Evolutionary conservation across 2,113 vertebrate species (phyloP).

Genomic region (Hepsetus odoe): DNA sequence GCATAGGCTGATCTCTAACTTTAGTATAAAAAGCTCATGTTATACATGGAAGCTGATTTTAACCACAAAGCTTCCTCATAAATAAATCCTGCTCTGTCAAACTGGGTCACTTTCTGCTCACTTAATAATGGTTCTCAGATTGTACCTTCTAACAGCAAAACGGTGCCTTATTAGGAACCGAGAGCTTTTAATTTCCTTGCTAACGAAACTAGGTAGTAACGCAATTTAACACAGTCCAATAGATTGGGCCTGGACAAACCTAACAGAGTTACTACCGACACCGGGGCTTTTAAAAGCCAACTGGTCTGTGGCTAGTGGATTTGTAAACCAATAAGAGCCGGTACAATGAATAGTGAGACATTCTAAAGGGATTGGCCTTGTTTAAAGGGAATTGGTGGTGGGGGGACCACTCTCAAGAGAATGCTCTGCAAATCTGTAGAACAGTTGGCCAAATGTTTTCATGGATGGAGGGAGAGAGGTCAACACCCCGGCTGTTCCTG

Average conservation of each 20-base stretch:
- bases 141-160: constrained; percentile 24
- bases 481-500: constrained; percentile 32
- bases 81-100: constrained; percentile 22
- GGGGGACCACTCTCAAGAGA: constrained; percentile 39
- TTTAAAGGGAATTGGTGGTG: constrained; percentile 32
- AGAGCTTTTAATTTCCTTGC: constrained; percentile 31
- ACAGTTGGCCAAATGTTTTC: constrained; percentile 52
- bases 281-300: constrained; percentile 15
- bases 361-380: constrained; percentile 29
- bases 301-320: constrained; percentile 15
- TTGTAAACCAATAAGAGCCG: constrained; percentile 26
- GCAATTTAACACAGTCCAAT: constrained; percentile 23
- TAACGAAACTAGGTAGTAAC: constrained; percentile 20
- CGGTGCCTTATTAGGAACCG: constrained; percentile 23
- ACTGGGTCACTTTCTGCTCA: not conserved
- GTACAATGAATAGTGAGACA: constrained; percentile 24
- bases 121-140: constrained; percentile 11
- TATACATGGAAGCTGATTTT: not conserved
- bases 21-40: not conserved
- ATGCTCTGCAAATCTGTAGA: constrained; percentile 38
- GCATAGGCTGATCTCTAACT: constrained; percentile 1
- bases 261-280: constrained; percentile 28
- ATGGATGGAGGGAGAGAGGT: constrained; percentile 38
- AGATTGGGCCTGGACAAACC: not conserved
- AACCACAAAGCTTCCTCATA: constrained; percentile 25